These are phyloP conservation scores for Pemphigus obesinymphae DNA, from an alignment of 1,140 invertebrate species.

Conservation along the genomic window DNA sequence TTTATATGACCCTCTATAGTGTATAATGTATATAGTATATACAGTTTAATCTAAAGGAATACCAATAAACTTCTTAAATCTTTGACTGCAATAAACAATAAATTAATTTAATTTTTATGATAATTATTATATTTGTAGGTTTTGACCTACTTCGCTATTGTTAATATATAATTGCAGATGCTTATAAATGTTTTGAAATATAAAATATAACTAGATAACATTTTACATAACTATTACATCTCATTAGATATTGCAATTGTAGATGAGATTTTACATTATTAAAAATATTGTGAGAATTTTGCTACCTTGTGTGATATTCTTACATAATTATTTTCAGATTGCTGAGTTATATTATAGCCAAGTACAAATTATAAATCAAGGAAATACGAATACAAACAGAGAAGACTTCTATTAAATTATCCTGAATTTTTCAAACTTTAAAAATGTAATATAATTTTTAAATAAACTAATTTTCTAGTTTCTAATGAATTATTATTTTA, in stretches of 20 bases:
- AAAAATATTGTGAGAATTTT: not conserved
- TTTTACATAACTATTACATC: not conserved
- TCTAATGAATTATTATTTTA: no score
- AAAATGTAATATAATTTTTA: no score
- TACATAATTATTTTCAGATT: conserved; percentile 51
- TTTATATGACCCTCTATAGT: not conserved
- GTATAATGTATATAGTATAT: not conserved
- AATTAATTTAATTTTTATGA: no score
- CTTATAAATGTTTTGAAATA: not conserved
- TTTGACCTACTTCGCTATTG: not conserved
- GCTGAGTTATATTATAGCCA: conserved; percentile 65
- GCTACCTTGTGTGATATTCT: not conserved
- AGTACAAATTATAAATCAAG: conserved; percentile 61
- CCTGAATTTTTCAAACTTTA: not conserved
- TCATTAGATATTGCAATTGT: not conserved
- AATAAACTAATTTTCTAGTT: no score
- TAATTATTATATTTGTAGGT: not conserved
- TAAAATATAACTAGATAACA: not conserved
- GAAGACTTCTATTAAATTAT: conserved; percentile 55
- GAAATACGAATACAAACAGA: conserved; percentile 48
- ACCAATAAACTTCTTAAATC: not conserved
- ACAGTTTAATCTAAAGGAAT: not conserved
- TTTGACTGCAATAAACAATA: not conserved
- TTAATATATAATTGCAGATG: not conserved
- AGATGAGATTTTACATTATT: not conserved